Evolutionary conservation across 2,113 vertebrate genomes (phyloP).

Genomic region (Chloropsis hardwickii): DNA sequence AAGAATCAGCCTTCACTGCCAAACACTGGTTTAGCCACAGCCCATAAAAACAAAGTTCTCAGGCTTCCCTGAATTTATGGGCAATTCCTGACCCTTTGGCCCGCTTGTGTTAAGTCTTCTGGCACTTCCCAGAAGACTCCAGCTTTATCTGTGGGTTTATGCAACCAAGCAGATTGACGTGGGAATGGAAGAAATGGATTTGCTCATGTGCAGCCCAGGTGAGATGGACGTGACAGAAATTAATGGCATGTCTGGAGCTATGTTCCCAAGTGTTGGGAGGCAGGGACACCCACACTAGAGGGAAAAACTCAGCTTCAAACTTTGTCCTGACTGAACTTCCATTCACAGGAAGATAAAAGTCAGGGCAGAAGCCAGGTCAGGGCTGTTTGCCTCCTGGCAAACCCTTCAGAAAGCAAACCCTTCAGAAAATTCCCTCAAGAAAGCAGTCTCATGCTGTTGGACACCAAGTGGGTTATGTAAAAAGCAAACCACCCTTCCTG

Average conservation of each 20-base stretch:
- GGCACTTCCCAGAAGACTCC: neutral
- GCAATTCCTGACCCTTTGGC: neutral
- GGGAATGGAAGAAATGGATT: neutral
- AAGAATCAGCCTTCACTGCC: neutral
- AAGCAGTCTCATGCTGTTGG: neutral
- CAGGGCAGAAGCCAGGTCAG: neutral
- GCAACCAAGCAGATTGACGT: neutral
- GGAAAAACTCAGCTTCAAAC: neutral
- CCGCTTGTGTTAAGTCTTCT: neutral
- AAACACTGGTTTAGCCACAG: rapidly evolving
- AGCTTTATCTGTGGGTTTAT: neutral
- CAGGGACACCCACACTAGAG: neutral
- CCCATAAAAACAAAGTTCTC: neutral
- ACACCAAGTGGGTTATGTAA: neutral
- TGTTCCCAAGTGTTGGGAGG: neutral
- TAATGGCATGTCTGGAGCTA: neutral
- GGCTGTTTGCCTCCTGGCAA: neutral
- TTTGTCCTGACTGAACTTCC: neutral
- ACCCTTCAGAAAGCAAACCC: neutral
- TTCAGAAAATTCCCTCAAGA: neutral
- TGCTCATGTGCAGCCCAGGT: neutral
- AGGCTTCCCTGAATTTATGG: neutral
- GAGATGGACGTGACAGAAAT: neutral
- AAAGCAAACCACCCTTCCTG: neutral
- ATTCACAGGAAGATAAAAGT: neutral